Base-by-base conservation (phyloP, 2,888 invertebrate genomes). In the Euplexia lucipara region DNA sequence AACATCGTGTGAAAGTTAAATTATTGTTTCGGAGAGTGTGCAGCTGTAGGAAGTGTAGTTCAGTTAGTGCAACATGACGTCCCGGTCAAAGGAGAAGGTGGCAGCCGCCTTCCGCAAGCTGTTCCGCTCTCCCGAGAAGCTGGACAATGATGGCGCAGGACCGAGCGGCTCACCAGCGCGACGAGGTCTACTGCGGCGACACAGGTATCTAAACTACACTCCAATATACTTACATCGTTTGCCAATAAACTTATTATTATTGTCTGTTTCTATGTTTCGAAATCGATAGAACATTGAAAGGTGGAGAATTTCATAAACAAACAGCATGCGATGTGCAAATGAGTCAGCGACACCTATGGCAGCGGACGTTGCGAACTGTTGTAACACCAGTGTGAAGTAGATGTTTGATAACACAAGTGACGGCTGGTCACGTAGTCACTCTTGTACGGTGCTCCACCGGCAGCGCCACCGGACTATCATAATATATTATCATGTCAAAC, bases 41-140 rank as follows among this genome's bases (percentile, higher is more conserved):
- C 77, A 83, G 83, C 75, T 45, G 70, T 80, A 85, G 73, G 83
- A 83, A 88, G 87, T 88, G 84, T 75, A 69, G 58, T 80, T 83
- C 80, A 79, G 83, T 83, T 79, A 87, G 91, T 90, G 89, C 82
- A 95, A 91, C 84, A 97, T 97, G 97, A 96, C 97, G 85, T 97
- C 97, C 78, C 96, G 97, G 79, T 97, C 98, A 35, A 97, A 97
- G 91, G 98, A 98, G 88, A 98, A 97, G 95, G 97, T 98, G 71
- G 97, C 97, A 32, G 97, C 97, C 30, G 98, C 97, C 54, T 97
- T 98, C 91, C 96, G 97, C 81, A 97, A 97, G 92, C 95, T 98
- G 79, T 98, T 98, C 90, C 96, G 97, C 78, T 96, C 97, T 49
- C 96, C 97, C 18, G 96, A 97, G 86, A 97, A 97, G 88, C 95